These are phyloP conservation scores for Campaea margaritaria DNA, from an alignment of 2,888 invertebrate species.

Conservation along the genomic window DNA sequence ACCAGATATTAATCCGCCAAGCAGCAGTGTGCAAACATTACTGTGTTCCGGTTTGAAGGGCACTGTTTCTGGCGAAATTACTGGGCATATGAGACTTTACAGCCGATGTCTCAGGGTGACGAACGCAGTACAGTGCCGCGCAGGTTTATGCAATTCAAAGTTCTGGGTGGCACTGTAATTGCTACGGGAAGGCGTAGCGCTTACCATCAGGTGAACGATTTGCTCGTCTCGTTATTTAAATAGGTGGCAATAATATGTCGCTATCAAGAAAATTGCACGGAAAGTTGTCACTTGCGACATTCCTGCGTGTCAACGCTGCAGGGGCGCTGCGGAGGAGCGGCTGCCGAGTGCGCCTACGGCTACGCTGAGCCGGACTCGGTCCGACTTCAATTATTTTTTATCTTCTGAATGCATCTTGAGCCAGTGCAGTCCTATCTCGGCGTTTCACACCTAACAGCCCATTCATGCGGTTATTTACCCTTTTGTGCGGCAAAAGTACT, in stretches of 20 bases:
- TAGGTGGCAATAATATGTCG: neutral
- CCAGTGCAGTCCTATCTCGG: conserved; percentile 57
- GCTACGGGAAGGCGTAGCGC: no score
- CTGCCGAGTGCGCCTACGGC: conserved; percentile 24
- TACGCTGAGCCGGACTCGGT: conserved; percentile 55
- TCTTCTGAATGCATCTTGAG: conserved; percentile 72
- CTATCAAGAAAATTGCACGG: conserved; percentile 43
- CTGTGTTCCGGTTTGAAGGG: no score
- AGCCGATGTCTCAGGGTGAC: no score
- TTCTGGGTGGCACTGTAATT: no score
- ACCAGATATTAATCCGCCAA: no score
- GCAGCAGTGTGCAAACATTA: no score
- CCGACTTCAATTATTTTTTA: conserved; percentile 72
- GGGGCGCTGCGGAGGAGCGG: conserved; percentile 3
- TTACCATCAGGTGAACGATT: no score
- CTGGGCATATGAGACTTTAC: no score
- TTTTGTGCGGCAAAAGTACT: conserved; percentile 44
- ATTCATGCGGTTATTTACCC: conserved; percentile 55
- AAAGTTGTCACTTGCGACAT: conserved; percentile 48
- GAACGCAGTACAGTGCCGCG: no score
- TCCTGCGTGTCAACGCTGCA: conserved; percentile 19
- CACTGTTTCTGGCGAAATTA: no score
- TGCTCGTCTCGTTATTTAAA: no score
- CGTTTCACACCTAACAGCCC: conserved; percentile 62
- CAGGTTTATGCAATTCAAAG: no score